phyloP scores from a whole-genome alignment of 1,140 invertebrate species.

The Caerostris extrusa region DNA sequence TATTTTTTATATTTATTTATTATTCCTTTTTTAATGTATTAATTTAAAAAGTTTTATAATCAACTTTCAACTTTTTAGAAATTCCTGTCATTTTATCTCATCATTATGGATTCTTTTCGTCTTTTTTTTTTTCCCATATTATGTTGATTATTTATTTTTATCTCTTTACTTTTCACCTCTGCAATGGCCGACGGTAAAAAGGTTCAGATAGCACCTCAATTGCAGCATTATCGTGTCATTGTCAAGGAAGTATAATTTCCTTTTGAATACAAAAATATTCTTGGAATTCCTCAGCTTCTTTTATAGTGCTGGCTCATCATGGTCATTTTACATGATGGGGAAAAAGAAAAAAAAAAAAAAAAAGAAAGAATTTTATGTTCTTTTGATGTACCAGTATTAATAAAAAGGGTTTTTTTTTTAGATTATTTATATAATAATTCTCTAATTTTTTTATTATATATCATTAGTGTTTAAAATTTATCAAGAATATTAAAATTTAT shows the following conservation, averaged over 20 bases:
- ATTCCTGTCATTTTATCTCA: too few relatives aligned
- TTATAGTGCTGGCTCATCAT: not conserved
- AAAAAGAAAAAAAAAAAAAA: not conserved
- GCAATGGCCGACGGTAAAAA: constrained; percentile 3
- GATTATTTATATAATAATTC: not conserved
- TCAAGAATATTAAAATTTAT: too few relatives aligned
- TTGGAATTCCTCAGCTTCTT: not conserved
- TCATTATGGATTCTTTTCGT: too few relatives aligned
- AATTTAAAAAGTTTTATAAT: too few relatives aligned
- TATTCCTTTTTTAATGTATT: too few relatives aligned
- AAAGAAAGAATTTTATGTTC: not conserved
- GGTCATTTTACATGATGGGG: not conserved
- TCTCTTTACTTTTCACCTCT: not conserved
- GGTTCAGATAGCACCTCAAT: constrained; percentile 2
- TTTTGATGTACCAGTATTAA: not conserved
- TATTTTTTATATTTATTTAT: too few relatives aligned
- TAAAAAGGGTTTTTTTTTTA: not conserved
- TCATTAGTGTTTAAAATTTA: not conserved
- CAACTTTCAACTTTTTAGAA: too few relatives aligned
- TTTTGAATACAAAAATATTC: not conserved
- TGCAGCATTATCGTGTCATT: constrained; percentile 40
- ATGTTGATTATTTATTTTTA: too few relatives aligned
- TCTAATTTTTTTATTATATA: not conserved
- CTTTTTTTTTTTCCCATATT: too few relatives aligned
- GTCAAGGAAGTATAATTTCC: not conserved